Percentiles rank a stretch among this genome's conserved stretches.
These are phyloP conservation scores for Papilio polyxenes DNA, from an alignment of 1,140 invertebrate genomes.

Conservation along the genomic window DNA sequence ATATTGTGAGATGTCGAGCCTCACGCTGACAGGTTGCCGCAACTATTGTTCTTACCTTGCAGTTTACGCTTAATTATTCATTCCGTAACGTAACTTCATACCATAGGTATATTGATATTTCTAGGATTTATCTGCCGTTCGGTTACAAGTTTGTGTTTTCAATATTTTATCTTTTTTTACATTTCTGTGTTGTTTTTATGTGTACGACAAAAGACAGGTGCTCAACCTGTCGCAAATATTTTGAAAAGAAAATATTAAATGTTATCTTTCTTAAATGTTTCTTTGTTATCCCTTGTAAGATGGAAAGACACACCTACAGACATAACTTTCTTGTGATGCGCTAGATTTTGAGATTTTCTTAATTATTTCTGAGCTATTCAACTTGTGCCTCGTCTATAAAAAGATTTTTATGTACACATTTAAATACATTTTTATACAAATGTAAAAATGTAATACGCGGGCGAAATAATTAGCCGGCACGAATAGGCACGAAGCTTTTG, in stretches of 20 bases:
- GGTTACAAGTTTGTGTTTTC: not conserved
- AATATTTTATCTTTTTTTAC: too few species aligned
- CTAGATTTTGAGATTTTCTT: not conserved
- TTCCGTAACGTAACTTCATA: too few species aligned
- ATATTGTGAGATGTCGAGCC: not conserved
- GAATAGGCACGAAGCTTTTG: constrained; percentile 11
- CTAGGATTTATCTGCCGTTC: not conserved
- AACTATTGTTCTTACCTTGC: not conserved
- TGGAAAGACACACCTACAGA: not conserved
- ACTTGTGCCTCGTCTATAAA: not conserved
- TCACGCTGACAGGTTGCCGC: not conserved
- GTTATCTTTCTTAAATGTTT: too few species aligned
- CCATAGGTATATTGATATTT: too few species aligned
- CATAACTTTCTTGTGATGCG: too few species aligned
- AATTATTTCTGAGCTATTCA: not conserved
- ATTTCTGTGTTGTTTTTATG: too few species aligned
- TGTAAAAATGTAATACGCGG: not conserved
- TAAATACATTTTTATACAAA: too few species aligned
- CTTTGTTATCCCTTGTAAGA: not conserved
- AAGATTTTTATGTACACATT: not conserved
- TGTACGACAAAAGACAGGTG: not conserved
- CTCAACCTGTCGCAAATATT: not conserved
- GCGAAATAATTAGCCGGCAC: constrained; percentile 23
- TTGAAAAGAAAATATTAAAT: not conserved
- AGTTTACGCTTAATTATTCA: not conserved